phyloP scores from a whole-genome alignment of 1,140 invertebrate genomes.

The Diabrotica undecimpunctata region DNA sequence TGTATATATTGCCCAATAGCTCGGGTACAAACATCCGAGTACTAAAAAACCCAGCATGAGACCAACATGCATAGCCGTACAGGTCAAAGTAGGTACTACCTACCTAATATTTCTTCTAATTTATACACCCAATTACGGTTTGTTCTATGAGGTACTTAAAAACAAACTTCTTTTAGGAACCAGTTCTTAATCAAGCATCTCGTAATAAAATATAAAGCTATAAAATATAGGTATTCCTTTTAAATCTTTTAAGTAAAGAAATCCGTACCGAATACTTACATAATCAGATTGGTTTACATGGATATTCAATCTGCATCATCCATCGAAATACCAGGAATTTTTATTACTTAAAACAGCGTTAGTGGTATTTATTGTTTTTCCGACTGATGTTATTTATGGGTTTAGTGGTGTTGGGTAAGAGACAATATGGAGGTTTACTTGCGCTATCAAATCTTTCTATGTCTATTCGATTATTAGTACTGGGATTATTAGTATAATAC shows the following conservation, averaged over 20 bases:
- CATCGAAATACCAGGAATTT: conserved; percentile 2
- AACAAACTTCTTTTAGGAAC: neutral
- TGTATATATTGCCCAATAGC: too few relatives aligned
- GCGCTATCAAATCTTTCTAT: too few relatives aligned
- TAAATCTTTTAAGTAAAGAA: neutral
- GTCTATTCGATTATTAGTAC: too few relatives aligned
- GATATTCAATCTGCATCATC: neutral
- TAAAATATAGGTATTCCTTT: neutral
- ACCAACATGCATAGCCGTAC: neutral
- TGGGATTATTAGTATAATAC: too few relatives aligned
- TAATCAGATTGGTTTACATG: too few relatives aligned
- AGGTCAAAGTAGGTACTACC: neutral
- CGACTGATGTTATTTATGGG: neutral
- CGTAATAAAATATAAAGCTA: neutral
- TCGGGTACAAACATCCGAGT: too few relatives aligned
- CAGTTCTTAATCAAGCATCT: neutral
- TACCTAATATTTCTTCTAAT: neutral
- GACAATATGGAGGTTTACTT: too few relatives aligned
- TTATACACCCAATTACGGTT: neutral
- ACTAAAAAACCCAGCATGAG: too few relatives aligned
- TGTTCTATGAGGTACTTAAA: neutral
- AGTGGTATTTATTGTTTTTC: neutral
- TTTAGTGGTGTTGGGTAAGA: too few relatives aligned
- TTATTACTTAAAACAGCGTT: neutral
- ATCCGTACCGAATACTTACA: neutral